Evolutionary conservation across 2,888 invertebrate species (phyloP).

Genomic region (Cancer borealis): DNA sequence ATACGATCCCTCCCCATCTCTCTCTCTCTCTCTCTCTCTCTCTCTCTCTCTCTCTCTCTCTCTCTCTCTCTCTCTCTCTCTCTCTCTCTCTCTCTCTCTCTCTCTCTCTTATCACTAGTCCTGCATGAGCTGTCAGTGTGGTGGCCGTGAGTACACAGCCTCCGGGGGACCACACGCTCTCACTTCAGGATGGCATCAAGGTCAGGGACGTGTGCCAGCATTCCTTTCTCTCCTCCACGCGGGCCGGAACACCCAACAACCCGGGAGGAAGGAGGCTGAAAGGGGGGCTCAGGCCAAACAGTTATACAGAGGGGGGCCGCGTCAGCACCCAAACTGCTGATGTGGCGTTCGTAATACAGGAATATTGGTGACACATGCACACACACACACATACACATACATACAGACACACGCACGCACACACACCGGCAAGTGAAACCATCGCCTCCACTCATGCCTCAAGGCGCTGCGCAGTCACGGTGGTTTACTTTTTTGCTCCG

Average conservation of each 20-base stretch:
- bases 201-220: not conserved
- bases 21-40: not conserved
- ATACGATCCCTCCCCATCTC: not conserved
- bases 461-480: conserved; percentile 22
- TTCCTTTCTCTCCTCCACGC: not conserved
- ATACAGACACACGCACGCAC: conserved; percentile 31
- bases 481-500: not conserved
- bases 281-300: not conserved
- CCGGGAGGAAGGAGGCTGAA: not conserved
- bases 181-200: conserved; percentile 16
- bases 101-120: not conserved
- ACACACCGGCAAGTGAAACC: not conserved
- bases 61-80: conserved; percentile 50
- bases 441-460: not conserved
- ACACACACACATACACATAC: not conserved
- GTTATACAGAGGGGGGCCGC: not conserved
- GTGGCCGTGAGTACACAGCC: conserved; percentile 1
- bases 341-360: not conserved
- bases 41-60: conserved; percentile 18
- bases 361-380: not conserved
- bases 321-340: not conserved
- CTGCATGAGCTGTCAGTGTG: no score
- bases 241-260: not conserved
- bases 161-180: conserved; percentile 6
- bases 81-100: conserved; percentile 41